Evolutionary conservation across 2,888 invertebrate species (phyloP), one percentile per base, ranked within the genome.

Genomic region (Tetrapedia diversipes): DNA sequence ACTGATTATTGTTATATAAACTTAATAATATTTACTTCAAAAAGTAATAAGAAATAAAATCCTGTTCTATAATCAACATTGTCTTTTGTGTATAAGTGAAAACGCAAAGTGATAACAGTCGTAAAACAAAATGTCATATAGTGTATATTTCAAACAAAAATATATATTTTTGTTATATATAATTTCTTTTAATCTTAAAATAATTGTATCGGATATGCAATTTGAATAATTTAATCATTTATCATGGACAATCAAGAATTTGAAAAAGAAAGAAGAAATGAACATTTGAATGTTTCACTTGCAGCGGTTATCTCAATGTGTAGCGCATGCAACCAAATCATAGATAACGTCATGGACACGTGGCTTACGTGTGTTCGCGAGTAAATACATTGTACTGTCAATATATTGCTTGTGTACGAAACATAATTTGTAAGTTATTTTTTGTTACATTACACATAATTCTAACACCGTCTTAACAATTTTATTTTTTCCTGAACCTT

Each of bases 341-440:
- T 24, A 45, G 45, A 47, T 41, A 59, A 67, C 63, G 56, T 67
- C 71, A 78, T 37, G 71, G 78, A 78, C 78, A 78, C 78, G 78
- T 78, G 78, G 78, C 78, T 78, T 54, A 27, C 34, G 63, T 68
- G 67, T 43, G 67, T 75, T 78, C 69, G 76, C 37, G 43, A 27
- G 14, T 10, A 37, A 22, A 32, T 22, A 22, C 19, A 47, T 41
- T 6, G 16, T 45, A 39, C 4, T 10, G 10, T 22, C 19, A 34
- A 47, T 45, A 16, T 27, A 53, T 45, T 37, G 2, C 7, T 1
- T 27, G 37, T 19, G 14, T 10, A 37, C 11, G 34, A 32, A 32
- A 8, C 34, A 14, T 39, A 37, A 61, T 34, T 47, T 24, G 0
- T n/a, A 24, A 41, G 10, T 27, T 4, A 27, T 2, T 37, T 0